Evolutionary conservation across 1,140 invertebrate genomes (phyloP).

Genomic region (Olivierus martensii): DNA sequence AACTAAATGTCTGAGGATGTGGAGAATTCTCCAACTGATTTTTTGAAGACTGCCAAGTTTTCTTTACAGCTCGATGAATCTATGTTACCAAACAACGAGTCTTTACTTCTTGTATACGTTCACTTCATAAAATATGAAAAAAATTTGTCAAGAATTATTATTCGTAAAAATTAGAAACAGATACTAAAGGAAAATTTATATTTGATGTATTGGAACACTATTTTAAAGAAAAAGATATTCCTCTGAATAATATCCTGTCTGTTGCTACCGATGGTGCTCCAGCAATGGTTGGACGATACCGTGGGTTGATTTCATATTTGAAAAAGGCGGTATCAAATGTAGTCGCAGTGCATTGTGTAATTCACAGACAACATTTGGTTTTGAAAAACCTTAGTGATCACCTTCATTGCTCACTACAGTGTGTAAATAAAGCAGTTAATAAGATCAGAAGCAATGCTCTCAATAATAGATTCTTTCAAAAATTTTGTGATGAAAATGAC

Average conservation of each 20-base stretch:
- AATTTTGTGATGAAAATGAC: neutral
- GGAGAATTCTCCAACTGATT: neutral
- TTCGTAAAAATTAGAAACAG: slow-evolving; percentile 7
- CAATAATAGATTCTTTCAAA: neutral
- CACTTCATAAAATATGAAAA: neutral
- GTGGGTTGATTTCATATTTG: slow-evolving; percentile 21
- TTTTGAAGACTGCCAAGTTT: neutral
- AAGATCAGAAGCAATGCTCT: neutral
- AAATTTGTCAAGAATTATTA: neutral
- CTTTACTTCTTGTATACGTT: slow-evolving; percentile 2
- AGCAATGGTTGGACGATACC: slow-evolving; percentile 22
- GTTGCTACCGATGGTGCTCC: slow-evolving; percentile 25
- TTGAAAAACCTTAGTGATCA: slow-evolving; percentile 7
- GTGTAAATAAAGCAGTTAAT: neutral
- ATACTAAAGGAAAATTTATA: slow-evolving; percentile 14
- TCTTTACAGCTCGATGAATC: slow-evolving; percentile 4
- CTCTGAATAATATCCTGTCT: too few relatives aligned
- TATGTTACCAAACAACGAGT: neutral
- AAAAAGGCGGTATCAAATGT: slow-evolving; percentile 22
- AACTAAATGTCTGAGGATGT: neutral
- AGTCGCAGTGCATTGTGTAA: slow-evolving; percentile 10
- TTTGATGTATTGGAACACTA: slow-evolving; percentile 19
- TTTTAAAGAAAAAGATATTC: slow-evolving; percentile 23
- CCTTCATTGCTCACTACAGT: neutral
- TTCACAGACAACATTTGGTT: slow-evolving; percentile 14